Evolutionary conservation across 92 coral and sea anemone species (phyloP), one percentile per base, ranked within the genome.

Genomic region (Zoanthus solanderi): DNA sequence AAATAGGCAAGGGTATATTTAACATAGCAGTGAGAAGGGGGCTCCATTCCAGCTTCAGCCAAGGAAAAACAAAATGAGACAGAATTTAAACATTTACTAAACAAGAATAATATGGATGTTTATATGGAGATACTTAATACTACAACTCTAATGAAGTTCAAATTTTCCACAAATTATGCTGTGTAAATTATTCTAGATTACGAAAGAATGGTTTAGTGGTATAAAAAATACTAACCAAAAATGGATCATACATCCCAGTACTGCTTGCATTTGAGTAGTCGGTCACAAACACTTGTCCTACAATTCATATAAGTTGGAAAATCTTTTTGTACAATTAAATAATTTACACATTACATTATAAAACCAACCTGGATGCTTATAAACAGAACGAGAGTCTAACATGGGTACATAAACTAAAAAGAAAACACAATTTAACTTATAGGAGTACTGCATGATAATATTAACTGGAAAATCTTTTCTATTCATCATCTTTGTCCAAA

Each of bases 231-330:
- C 99, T 87, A 48, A 97, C 99, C 91, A 97, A 84, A 85, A 92
- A 97, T 31, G 99, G 99, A 68, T 97, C 99, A 92, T 95, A 97
- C 91, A 97, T 89, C 10, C 98, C 99, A 2, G 99, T 97, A 10
- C 96, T 86, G 81, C 99, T 97, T 58, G 99, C 99, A 89, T 94
- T 97, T 74, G 99, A 95, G 79, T 93, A 97, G 83, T 97, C 99
- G 78, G 99, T 97, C 5, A 92, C 84, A 88, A 93, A 96, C 65
- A 81, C 58, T 63, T 88, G 91, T 68, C 98, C 97, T 94, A 56
- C 16, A 56, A 32, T 6, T 50, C 18, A 9, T 58, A 58, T 58
- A 6, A 50, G 56, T 50, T 50, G 42, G 42, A 37, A 37, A 37
- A 37, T 4, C 4, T 37, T 37, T 37, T 37, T 37, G 42, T 2